These are phyloP conservation scores for Dascyllus trimaculatus DNA, from an alignment of 2,113 vertebrate species.

Conservation along the genomic window DNA sequence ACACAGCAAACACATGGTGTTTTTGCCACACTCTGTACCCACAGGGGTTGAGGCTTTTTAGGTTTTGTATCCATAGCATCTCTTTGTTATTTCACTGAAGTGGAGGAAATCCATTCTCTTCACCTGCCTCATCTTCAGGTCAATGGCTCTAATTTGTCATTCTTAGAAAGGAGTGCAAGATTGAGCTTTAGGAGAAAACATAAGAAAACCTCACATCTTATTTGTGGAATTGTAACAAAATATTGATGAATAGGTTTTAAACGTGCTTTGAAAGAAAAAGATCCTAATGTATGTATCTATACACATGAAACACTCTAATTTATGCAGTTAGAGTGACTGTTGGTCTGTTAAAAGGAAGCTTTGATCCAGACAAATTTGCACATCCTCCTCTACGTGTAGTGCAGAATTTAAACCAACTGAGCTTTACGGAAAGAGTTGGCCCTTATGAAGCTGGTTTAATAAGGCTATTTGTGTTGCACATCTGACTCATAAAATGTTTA, in stretches of 20 bases:
- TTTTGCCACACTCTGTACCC: slow-evolving; percentile 54
- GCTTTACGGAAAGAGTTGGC: background rate
- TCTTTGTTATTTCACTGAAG: slow-evolving; percentile 35
- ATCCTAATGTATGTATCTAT: background rate
- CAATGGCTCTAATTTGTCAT: slow-evolving; percentile 31
- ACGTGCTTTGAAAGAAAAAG: background rate
- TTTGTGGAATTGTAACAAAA: slow-evolving; percentile 19
- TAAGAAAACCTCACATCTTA: background rate
- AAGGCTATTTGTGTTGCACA: background rate
- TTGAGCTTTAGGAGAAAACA: slow-evolving; percentile 1
- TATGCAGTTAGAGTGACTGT: background rate
- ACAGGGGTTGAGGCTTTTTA: slow-evolving; percentile 43
- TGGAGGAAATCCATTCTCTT: slow-evolving; percentile 41
- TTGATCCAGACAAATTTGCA: background rate
- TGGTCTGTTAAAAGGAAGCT: background rate
- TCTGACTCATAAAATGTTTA: background rate
- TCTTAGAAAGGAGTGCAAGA: slow-evolving; percentile 13
- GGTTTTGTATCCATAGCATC: slow-evolving; percentile 33
- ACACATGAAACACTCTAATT: background rate
- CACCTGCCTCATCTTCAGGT: slow-evolving; percentile 29
- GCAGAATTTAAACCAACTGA: background rate
- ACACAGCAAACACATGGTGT: slow-evolving; percentile 70
- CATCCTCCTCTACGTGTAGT: background rate
- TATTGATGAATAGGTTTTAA: slow-evolving; percentile 18
- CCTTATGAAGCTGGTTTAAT: background rate